A percentile compares a stretch with the other conserved stretches of the same genome.
These are phyloP conservation scores for Chrysemys picta DNA, from an alignment of 2,113 vertebrate genomes.

Conservation along the genomic window DNA sequence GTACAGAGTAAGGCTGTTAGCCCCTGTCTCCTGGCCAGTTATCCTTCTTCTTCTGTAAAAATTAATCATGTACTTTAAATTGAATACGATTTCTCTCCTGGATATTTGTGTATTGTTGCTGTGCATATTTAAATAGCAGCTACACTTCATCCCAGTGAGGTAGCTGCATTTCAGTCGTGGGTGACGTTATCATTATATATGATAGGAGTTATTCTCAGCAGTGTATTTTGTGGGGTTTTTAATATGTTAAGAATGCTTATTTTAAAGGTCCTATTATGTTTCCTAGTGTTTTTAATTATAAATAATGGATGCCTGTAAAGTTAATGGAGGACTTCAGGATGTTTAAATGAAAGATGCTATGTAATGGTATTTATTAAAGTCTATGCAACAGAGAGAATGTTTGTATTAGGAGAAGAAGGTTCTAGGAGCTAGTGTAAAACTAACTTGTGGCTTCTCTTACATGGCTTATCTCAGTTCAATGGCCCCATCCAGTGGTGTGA, in stretches of 20 bases:
- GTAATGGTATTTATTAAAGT: background rate
- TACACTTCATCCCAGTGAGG: background rate
- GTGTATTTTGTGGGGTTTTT: background rate
- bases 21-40: background rate
- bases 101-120: background rate
- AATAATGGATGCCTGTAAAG: background rate
- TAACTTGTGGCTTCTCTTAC: background rate
- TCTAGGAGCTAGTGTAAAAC: background rate
- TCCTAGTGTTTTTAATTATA: background rate
- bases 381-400: background rate
- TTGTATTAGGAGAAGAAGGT: background rate
- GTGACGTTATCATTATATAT: background rate
- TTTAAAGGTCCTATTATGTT: background rate
- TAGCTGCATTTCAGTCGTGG: background rate
- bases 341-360: background rate
- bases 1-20: background rate
- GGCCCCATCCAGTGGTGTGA: background rate
- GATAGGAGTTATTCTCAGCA: background rate
- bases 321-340: background rate
- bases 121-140: background rate
- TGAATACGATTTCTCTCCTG: rapidly evolving
- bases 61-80: background rate
- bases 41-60: background rate
- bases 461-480: background rate
- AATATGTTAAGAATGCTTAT: background rate